Percentiles rank a stretch among this genome's conserved stretches.
Evolutionary conservation across 2,797 vertebrate genomes (phyloP).

Genomic region (Percopsis omiscomaycus): DNA sequence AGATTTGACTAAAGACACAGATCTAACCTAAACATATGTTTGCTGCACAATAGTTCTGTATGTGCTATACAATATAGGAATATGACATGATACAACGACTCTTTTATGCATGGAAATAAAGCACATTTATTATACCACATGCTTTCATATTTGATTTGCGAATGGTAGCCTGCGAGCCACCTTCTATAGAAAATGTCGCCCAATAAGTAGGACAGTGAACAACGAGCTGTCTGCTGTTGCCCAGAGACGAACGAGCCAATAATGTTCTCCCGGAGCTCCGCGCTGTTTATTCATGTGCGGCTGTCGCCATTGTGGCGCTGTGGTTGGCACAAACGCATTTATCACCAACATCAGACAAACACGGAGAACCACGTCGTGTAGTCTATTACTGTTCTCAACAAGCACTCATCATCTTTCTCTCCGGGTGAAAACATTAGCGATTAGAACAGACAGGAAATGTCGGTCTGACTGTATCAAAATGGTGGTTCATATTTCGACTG

Average conservation of each 20-base stretch:
- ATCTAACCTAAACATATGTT: no score
- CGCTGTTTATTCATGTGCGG: conserved; percentile 80
- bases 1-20: no score
- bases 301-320: conserved; percentile 80
- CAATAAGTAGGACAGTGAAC: conserved; percentile 52
- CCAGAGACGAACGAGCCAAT: conserved; percentile 84
- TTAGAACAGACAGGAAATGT: conserved; percentile 70
- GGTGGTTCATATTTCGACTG: conserved; percentile 71
- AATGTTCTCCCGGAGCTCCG: conserved; percentile 77
- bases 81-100: not conserved
- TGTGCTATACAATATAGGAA: no score
- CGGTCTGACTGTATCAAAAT: conserved; percentile 74
- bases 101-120: not conserved
- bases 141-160: not conserved
- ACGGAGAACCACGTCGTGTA: conserved; percentile 47
- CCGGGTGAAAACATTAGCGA: not conserved
- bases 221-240: conserved; percentile 76
- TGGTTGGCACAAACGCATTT: conserved; percentile 48
- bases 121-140: not conserved
- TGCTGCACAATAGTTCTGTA: no score
- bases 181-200: conserved; percentile 54
- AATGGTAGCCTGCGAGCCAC: conserved; percentile 15
- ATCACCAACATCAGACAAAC: conserved; percentile 69
- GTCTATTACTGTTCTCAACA: not conserved
- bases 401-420: conserved; percentile 10